Conservation (phyloP, 2,113 vertebrate species). For the Ranitomeya imitator region DNA sequence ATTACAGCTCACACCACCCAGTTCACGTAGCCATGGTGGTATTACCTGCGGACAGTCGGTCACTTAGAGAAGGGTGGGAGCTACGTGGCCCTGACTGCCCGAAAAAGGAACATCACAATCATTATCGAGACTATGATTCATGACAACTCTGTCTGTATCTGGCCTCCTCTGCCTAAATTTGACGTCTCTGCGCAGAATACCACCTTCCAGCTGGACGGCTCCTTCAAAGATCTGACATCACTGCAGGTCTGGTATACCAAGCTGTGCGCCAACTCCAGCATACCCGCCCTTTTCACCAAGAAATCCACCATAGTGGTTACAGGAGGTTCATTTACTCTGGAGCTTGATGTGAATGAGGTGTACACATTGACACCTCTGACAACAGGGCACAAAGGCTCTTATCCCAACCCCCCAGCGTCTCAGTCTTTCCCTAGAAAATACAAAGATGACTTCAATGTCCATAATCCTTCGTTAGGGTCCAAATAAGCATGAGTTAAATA, state of each 20-base stretch:
- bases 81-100: constrained; percentile 90
- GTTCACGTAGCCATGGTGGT: constrained; percentile 91
- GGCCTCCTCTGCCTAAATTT: constrained; percentile 81
- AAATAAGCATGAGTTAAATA: no score
- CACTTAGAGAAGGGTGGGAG: constrained; percentile 87
- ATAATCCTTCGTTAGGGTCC: constrained; percentile 62
- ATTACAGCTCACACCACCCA: constrained; percentile 93
- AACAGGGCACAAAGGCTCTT: constrained; percentile 76
- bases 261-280: constrained; percentile 76
- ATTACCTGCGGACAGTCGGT: constrained; percentile 88
- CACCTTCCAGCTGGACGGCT: constrained; percentile 84
- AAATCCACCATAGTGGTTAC: constrained; percentile 75
- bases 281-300: constrained; percentile 77
- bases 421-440: constrained; percentile 83
- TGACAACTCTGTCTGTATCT: constrained; percentile 83
- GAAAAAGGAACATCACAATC: constrained; percentile 86
- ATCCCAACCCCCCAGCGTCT: constrained; percentile 74
- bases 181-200: constrained; percentile 79
- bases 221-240: constrained; percentile 76
- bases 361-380: constrained; percentile 88
- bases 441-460: constrained; percentile 83
- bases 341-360: constrained; percentile 82
- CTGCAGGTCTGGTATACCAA: constrained; percentile 89
- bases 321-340: constrained; percentile 75
- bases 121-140: constrained; percentile 92